Evolutionary conservation across 2,888 invertebrate species (phyloP).

Genomic region (Hyposoter didymator): DNA sequence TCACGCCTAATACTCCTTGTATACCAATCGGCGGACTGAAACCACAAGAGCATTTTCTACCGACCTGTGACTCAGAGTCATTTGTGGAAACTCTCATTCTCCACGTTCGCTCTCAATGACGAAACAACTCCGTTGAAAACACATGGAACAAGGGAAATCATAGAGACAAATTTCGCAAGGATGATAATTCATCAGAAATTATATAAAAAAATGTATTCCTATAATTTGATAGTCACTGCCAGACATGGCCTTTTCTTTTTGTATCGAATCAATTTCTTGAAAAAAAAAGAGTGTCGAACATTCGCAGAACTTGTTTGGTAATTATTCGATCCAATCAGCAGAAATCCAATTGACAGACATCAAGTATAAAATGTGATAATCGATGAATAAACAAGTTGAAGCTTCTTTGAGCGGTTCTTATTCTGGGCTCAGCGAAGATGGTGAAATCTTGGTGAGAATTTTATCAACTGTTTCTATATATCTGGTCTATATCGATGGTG

Average conservation of each 20-base stretch:
- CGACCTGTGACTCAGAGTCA: constrained; percentile 41
- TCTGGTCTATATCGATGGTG: constrained; percentile 59
- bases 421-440: not conserved
- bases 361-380: not conserved
- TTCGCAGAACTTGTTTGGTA: not conserved
- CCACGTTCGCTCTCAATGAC: not conserved
- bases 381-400: not conserved
- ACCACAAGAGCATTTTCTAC: constrained; percentile 42
- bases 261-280: not conserved
- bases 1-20: constrained; percentile 36
- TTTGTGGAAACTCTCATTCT: not conserved
- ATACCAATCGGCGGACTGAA: constrained; percentile 13
- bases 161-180: not conserved
- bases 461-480: constrained; percentile 14
- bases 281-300: not conserved
- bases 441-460: not conserved
- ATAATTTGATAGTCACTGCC: too few relatives aligned
- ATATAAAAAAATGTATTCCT: too few relatives aligned
- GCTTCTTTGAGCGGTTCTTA: not conserved
- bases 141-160: not conserved
- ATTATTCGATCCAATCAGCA: not conserved
- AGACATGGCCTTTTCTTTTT: not conserved
- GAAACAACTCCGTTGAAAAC: not conserved
- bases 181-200: not conserved
- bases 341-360: not conserved